These are phyloP conservation scores for Montipora cactus DNA, from an alignment of 64 coral and sea anemone species.

Conservation along the genomic window DNA sequence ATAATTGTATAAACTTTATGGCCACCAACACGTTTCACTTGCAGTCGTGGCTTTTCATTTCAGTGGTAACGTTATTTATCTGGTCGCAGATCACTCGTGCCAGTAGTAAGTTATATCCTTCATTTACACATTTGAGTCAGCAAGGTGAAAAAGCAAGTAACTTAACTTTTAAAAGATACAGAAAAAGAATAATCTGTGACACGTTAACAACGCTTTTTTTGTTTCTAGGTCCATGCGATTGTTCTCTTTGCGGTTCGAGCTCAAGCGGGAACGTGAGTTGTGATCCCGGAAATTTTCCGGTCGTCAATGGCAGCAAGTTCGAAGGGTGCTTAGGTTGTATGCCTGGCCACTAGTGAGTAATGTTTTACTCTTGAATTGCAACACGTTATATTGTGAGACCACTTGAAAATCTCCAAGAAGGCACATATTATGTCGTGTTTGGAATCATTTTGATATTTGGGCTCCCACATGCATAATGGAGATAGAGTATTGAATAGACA, in stretches of 20 bases:
- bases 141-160: background rate
- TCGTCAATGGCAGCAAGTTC: slow-evolving; percentile 64
- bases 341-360: slow-evolving; percentile 61
- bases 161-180: background rate
- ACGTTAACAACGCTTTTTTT: background rate
- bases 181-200: background rate
- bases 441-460: background rate
- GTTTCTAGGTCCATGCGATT: slow-evolving; percentile 64
- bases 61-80: background rate
- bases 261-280: slow-evolving; percentile 58
- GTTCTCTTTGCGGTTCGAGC: slow-evolving; percentile 61
- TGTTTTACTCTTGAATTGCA: background rate
- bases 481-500: too few species aligned
- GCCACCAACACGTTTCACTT: background rate
- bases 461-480: background rate
- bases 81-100: background rate
- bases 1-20: background rate
- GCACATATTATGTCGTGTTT: background rate
- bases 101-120: slow-evolving; percentile 18
- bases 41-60: background rate
- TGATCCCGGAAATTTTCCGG: slow-evolving; percentile 60
- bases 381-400: background rate
- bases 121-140: background rate
- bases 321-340: slow-evolving; percentile 55
- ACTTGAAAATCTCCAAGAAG: background rate